phyloP scores from a whole-genome alignment of 2,113 vertebrate species.

The Cairina moschata region DNA sequence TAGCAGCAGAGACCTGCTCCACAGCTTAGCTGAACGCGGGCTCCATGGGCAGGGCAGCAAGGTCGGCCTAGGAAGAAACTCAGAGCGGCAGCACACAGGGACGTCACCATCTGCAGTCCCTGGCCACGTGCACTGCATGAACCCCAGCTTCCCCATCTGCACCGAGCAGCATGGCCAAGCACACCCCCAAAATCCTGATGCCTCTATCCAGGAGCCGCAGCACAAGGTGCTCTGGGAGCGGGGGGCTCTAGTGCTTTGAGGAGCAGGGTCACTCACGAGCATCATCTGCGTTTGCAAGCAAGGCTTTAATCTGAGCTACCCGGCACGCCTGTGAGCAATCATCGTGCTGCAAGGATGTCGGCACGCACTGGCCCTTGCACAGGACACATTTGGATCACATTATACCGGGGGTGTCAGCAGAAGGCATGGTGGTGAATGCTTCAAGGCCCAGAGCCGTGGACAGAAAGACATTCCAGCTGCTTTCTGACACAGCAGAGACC shows the following conservation, averaged over 20 bases:
- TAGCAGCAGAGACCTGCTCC: background rate
- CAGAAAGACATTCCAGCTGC: background rate
- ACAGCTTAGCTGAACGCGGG: fast-evolving
- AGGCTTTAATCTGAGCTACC: background rate
- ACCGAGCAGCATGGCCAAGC: background rate
- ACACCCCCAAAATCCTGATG: background rate
- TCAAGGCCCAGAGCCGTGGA: background rate
- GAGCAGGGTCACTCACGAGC: background rate
- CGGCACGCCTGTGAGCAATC: background rate
- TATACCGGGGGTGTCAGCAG: fast-evolving
- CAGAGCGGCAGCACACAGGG: fast-evolving
- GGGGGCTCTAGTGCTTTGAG: fast-evolving
- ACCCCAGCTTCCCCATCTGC: background rate
- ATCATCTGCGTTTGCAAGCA: fast-evolving
- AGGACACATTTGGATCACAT: fast-evolving
- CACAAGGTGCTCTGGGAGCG: too few species aligned
- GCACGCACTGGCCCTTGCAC: fast-evolving
- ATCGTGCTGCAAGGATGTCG: fast-evolving
- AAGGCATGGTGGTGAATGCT: fast-evolving
- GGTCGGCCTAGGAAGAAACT: fast-evolving
- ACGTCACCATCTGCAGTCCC: background rate
- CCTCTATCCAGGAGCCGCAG: background rate
- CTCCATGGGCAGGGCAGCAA: background rate
- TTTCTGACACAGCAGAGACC: background rate
- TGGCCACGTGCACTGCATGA: fast-evolving